A percentile compares a stretch with the other conserved stretches of the same genome.
phyloP scores from a whole-genome alignment of 2,113 vertebrate species.

The Rhineura floridana region DNA sequence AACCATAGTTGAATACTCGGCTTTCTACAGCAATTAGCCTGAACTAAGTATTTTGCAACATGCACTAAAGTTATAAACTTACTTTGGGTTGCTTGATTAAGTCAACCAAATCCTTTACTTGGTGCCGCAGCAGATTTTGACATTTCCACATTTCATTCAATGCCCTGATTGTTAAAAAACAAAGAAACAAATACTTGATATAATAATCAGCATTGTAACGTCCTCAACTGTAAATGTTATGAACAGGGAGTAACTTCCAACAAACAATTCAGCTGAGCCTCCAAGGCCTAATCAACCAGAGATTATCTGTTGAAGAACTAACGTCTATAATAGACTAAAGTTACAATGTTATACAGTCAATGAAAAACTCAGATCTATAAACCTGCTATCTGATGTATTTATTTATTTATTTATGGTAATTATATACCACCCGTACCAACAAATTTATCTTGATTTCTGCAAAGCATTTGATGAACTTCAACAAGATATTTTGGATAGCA shows the following conservation, averaged over 20 bases:
- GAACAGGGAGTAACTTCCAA: neutral
- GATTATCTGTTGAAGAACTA: neutral
- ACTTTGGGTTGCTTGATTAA: constrained; percentile 97
- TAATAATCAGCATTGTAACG: neutral
- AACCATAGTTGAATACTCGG: neutral
- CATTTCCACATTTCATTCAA: constrained; percentile 99
- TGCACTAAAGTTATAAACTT: constrained; percentile 48
- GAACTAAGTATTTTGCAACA: neutral
- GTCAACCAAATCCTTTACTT: constrained; percentile 97
- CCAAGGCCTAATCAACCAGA: neutral
- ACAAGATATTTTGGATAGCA: too few relatives aligned
- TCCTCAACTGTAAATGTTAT: neutral
- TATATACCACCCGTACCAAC: too few relatives aligned
- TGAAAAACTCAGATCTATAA: too few relatives aligned
- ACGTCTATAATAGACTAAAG: too few relatives aligned
- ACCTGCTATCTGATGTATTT: too few relatives aligned
- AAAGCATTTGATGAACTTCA: too few relatives aligned
- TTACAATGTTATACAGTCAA: too few relatives aligned
- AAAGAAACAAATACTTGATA: neutral
- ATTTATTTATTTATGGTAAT: too few relatives aligned
- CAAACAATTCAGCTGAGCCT: neutral
- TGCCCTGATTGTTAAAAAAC: constrained; percentile 79
- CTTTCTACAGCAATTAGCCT: neutral
- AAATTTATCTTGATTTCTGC: too few relatives aligned
- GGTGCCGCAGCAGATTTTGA: constrained; percentile 92